phyloP scores from a whole-genome alignment of 1,140 invertebrate species.

The Orchesella cincta region DNA sequence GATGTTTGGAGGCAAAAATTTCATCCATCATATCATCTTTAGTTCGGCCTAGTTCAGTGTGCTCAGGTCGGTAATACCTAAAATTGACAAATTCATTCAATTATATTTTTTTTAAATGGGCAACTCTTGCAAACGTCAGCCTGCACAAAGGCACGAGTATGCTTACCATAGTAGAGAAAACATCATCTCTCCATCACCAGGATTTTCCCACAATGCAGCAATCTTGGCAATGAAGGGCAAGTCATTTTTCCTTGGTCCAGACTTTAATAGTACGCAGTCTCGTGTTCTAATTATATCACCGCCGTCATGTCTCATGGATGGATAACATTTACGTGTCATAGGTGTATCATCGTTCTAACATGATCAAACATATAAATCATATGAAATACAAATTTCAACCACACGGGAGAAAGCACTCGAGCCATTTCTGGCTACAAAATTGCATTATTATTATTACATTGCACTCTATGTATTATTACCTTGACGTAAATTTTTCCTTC shows the following conservation, averaged over 20 bases:
- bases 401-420: too few relatives aligned
- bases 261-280: slow-evolving; percentile 79
- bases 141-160: slow-evolving; percentile 24
- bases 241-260: slow-evolving; percentile 78
- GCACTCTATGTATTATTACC: slow-evolving; percentile 62
- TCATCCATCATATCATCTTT: slow-evolving; percentile 80
- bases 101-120: not conserved
- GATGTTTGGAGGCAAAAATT: slow-evolving; percentile 91
- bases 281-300: slow-evolving; percentile 81
- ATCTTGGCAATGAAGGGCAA: slow-evolving; percentile 93
- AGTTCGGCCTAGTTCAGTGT: slow-evolving; percentile 83
- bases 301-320: slow-evolving; percentile 80
- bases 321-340: slow-evolving; percentile 77
- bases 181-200: slow-evolving; percentile 74
- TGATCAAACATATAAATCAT: slow-evolving; percentile 46
- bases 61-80: slow-evolving; percentile 95
- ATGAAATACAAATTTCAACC: not conserved
- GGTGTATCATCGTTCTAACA: slow-evolving; percentile 76
- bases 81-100: slow-evolving; percentile 1
- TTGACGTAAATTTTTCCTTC: slow-evolving; percentile 82
- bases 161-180: slow-evolving; percentile 47
- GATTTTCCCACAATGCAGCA: slow-evolving; percentile 89
- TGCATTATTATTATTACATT: not conserved
- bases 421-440: not conserved
- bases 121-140: slow-evolving; percentile 23